These are phyloP conservation scores for Plagodis dolabraria DNA, from an alignment of 2,888 invertebrate species.

Conservation along the genomic window DNA sequence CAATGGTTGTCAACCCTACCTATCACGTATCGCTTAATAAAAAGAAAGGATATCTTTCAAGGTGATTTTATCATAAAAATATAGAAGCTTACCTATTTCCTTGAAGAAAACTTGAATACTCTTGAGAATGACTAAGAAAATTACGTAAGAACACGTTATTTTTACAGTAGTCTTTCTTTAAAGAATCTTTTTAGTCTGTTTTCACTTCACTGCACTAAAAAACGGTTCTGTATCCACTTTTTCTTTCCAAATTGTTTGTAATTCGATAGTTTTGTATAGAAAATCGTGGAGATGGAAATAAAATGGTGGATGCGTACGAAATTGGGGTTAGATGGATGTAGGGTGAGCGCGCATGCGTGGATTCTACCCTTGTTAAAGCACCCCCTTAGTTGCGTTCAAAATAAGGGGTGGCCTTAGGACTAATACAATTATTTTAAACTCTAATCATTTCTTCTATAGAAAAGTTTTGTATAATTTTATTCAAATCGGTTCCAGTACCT, in stretches of 20 bases:
- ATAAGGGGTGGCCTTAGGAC: conserved; percentile 24
- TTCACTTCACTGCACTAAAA: conserved; percentile 43
- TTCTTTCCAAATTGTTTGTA: conserved; percentile 19
- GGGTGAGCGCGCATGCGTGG: conserved; percentile 62
- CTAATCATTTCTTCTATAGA: no score
- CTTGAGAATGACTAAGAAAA: conserved; percentile 44
- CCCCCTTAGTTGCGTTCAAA: conserved; percentile 58
- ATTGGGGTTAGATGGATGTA: conserved; percentile 63
- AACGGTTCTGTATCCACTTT: conserved; percentile 24
- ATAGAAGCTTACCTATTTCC: conserved; percentile 32
- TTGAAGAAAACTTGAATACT: conserved; percentile 47
- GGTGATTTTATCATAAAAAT: not conserved
- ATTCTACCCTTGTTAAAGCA: conserved; percentile 35
- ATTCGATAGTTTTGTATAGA: conserved; percentile 28
- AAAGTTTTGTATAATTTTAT: no score
- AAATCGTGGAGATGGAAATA: conserved; percentile 58
- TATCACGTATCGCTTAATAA: not conserved
- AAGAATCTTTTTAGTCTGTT: conserved; percentile 32
- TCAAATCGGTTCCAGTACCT: no score
- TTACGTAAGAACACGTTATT: conserved; percentile 51
- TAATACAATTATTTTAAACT: no score
- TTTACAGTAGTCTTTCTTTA: conserved; percentile 30
- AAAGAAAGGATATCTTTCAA: not conserved
- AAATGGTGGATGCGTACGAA: conserved; percentile 67
- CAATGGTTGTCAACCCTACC: conserved; percentile 13